Evolutionary conservation across 2,113 vertebrate genomes (phyloP), one percentile per base, ranked within the genome.

Genomic region (Brachypodius melanocephalos): DNA sequence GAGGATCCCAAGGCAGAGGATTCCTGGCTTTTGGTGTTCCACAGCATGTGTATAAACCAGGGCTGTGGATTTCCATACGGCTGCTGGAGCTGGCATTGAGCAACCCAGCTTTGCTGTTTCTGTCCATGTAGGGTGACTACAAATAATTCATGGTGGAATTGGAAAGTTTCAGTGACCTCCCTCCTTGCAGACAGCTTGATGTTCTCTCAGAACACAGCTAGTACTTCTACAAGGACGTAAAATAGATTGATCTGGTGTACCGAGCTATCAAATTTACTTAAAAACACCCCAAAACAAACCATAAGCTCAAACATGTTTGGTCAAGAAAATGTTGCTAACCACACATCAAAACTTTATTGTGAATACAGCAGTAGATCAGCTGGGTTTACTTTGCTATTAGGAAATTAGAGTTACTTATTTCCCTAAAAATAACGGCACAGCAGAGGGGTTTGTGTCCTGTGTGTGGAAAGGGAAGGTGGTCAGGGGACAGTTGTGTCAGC

Each of bases 81-180:
- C 96, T 96, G 93, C 95, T 85, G 62, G 12, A 17, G 79, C 15
- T 96, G 94, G 85, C 85, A 89, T 87, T 17, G 38, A 55, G 63
- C 84, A 89, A 32, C 82, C 79, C 74, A 25, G 62, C 40, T 63
- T 79, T 86, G 69, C 67, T 68, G 29, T 76, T 80, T 28, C 38
- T 68, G 59, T 42, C 73, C 74, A 45, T 57, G 89, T 68, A 59
- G 88, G 79, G 73, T 90, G 73, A 42, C 79, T 69, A 68, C 78
- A 77, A 93, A 77, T 93, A 93, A 95, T 94, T 86, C 31, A 49
- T 80, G 49, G 45, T 82, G 51, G 78, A 84, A 67, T 32, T 69
- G 51, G 73, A 31, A 92, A 72, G 61, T 85, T 88, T 91, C 62
- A 32, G 1, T 89, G 90, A 66, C 62, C 65, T 72, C 34, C 6